These are phyloP conservation scores for Lucilia cuprina DNA, from an alignment of 1,140 invertebrate species.

Conservation along the genomic window DNA sequence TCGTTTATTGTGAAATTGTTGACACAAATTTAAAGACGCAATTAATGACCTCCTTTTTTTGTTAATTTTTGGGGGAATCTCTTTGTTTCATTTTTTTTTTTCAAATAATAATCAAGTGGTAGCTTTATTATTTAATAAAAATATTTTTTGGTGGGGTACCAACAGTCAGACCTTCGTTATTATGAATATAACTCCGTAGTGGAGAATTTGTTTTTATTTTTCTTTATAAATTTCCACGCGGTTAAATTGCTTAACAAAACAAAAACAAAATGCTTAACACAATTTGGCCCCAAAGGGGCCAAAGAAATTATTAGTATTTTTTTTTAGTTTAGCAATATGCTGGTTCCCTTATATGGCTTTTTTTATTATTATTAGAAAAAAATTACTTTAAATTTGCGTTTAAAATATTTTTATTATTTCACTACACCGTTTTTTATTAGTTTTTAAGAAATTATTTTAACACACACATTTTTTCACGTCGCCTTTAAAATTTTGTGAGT, in stretches of 20 bases:
- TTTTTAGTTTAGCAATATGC: not conserved
- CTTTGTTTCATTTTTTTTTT: not conserved
- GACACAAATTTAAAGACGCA: conserved; percentile 3
- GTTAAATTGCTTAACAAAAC: not conserved
- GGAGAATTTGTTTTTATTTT: conserved; percentile 3
- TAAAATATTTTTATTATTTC: not conserved
- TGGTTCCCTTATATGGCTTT: too few relatives aligned
- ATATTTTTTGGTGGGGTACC: not conserved
- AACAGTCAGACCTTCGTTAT: not conserved
- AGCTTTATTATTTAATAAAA: not conserved
- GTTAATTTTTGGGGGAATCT: not conserved
- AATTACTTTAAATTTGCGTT: not conserved
- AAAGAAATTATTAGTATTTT: not conserved
- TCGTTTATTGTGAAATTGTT: conserved; percentile 14
- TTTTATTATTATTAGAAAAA: not conserved
- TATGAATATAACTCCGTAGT: not conserved
- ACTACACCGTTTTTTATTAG: too few relatives aligned
- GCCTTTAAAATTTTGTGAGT: not conserved
- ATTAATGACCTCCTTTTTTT: not conserved
- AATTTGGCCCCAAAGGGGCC: not conserved
- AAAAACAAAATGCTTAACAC: not conserved
- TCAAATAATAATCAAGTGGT: not conserved
- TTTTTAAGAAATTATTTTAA: not conserved
- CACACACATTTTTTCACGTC: not conserved
- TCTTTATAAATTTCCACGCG: conserved; percentile 9